Evolutionary conservation across 2,888 invertebrate species (phyloP).

Genomic region (Acanthosepion lycidas): DNA sequence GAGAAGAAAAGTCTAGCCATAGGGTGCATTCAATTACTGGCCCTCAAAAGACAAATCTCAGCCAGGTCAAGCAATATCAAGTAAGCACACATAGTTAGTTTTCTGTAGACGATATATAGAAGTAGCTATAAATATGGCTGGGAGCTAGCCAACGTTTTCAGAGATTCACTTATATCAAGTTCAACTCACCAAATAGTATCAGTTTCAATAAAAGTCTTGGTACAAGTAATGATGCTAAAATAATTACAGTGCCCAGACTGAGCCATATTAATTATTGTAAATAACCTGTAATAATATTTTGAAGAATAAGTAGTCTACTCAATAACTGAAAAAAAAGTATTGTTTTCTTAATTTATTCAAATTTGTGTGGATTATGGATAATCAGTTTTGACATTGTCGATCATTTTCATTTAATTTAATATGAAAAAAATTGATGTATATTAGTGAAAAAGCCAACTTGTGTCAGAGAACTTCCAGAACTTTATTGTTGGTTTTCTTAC

Average conservation of each 20-base stretch:
- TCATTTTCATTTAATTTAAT: no score
- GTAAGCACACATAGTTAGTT: neutral
- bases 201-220: neutral
- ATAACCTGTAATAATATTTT: neutral
- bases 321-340: no score
- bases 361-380: no score
- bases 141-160: neutral
- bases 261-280: no score
- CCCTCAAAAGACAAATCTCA: slow-evolving; percentile 17
- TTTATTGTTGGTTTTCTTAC: no score
- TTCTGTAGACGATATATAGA: slow-evolving; percentile 13
- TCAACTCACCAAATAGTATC: neutral
- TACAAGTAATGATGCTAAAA: neutral
- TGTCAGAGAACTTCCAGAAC: no score
- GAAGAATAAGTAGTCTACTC: no score
- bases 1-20: slow-evolving; percentile 33
- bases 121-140: neutral
- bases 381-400: no score
- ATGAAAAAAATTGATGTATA: no score
- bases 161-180: slow-evolving; percentile 33
- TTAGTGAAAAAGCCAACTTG: no score
- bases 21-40: slow-evolving; percentile 33
- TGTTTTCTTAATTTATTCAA: no score
- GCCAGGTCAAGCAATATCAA: slow-evolving; percentile 33
- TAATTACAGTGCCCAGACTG: neutral